Evolutionary conservation across 2,113 vertebrate genomes (phyloP), one percentile per base, ranked within the genome.

Genomic region (Tringa solitaria): DNA sequence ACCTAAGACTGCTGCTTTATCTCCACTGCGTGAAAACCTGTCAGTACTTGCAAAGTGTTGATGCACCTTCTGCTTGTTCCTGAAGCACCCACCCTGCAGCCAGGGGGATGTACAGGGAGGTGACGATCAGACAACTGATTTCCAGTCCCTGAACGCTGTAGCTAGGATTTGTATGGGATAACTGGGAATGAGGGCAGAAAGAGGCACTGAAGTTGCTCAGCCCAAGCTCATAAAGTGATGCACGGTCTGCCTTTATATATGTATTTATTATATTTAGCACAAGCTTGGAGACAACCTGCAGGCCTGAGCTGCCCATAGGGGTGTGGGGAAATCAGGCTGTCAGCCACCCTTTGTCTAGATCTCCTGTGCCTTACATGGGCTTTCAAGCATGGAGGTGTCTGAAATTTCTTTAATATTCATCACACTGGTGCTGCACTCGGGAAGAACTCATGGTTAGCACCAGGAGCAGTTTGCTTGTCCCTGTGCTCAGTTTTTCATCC

Each of bases 351-450:
- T 68, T 4, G 1, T 14, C 37, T 33, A 6, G 28, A 27, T 53
- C 35, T 27, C 23, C 70, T 41, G 20, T 2, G 0, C 28, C 20
- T 46, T 20, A 10, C 3, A 2, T 0, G 35, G 33, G 14, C 37
- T 75, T 63, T 50, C 27, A 41, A 43, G 35, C 21, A 75, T 45
- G 22, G 30, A 80, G 10, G 11, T 19, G 24, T 64, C 80, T 63
- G 45, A 84, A 45, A 41, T 84, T 28, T 46, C 59, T 87, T 56
- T 87, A 10, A 2, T 39, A n/a, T 57, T 70, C 65, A 39, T 57
- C 60, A 45, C 50, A n/a, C 8, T 35, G 35, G 16, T 21, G 18
- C 21, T 61, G 24, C 39, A 7, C 24, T 48, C 9, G 1, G 20
- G 45, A 74, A 80, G 30, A 37, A 15, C 23, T 59, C 22, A 17